These are phyloP conservation scores for Nansenia antarctica DNA, from an alignment of 2,113 vertebrate genomes.

Conservation along the genomic window DNA sequence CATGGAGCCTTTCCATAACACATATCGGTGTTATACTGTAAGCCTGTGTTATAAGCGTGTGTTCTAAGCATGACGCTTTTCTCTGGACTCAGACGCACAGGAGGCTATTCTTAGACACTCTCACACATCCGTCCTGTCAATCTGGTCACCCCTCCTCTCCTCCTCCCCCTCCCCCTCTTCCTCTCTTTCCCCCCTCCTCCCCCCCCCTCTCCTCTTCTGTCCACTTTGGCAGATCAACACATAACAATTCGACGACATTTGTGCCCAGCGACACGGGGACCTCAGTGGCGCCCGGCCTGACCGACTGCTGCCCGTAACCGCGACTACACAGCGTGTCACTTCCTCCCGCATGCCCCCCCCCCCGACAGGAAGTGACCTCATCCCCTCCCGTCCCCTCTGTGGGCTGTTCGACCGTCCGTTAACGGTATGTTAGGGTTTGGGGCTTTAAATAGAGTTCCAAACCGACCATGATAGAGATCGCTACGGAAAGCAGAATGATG, in stretches of 20 bases:
- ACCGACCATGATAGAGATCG: too few relatives aligned
- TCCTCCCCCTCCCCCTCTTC: too few relatives aligned
- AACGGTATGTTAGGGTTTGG: neutral
- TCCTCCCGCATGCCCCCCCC: conserved; percentile 60
- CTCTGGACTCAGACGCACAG: neutral
- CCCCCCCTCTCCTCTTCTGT: conserved; percentile 29
- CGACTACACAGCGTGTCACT: conserved; percentile 55
- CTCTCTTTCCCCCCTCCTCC: too few relatives aligned
- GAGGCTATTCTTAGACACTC: conserved; percentile 36
- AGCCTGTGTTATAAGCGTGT: too few relatives aligned
- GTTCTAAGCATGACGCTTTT: too few relatives aligned
- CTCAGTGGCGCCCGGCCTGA: conserved; percentile 60
- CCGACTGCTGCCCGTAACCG: conserved; percentile 14
- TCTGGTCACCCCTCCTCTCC: too few relatives aligned
- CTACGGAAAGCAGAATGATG: too few relatives aligned
- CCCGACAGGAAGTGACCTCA: conserved; percentile 61
- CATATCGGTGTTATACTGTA: too few relatives aligned
- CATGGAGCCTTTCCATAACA: too few relatives aligned
- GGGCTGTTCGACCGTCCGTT: too few relatives aligned
- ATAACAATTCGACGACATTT: conserved; percentile 71
- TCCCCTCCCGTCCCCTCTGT: conserved; percentile 2
- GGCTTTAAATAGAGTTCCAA: too few relatives aligned
- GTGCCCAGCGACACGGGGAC: conserved; percentile 55
- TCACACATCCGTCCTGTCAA: conserved; percentile 37
- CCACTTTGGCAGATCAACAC: conserved; percentile 56